Base-by-base conservation (phyloP, 2,888 invertebrate species). In the Yponomeuta cagnagella region DNA sequence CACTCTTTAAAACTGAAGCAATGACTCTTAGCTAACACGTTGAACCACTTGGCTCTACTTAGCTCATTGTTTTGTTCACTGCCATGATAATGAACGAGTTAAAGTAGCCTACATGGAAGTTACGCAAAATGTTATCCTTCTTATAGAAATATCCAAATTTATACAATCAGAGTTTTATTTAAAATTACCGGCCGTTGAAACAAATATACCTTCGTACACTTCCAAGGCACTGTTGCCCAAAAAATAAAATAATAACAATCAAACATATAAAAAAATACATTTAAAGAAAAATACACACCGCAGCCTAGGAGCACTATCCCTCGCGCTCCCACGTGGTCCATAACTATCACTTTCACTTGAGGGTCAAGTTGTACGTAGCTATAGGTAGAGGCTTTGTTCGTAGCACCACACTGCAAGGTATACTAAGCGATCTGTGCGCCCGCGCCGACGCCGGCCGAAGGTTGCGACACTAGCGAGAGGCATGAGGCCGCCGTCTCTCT, bases 321-420 rank as follows among this genome's bases (percentile, higher is more conserved):
- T 67, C 43, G 52, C 48, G n/a, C 70, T 81, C 74, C 52, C 79
- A 75, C 77, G 80, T 80, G 77, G 74, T 77, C 75, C 80, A 75
- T 75, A 79, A 90, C 90, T 88, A 80, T 87, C 90, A 90, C 90
- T 89, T 87, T 87, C 80, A 77, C 82, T 79, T 76, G 69, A 69
- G 58, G 52, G 63, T 70, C 70, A 70, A 70, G 70, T 70, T 3
- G 12, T 48, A 23, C 63, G 63, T 63, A 33, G 33, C 43, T 70
- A 65, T 65, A 70, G 65, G 9, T 48, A 43, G 65, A 43, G 23
- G 48, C 48, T 15, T 48, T 30, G 64, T 64, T 12, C 48, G 70
- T 43, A 58, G 6, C 33, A 31, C 8, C 65, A 65, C 23, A 33
- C 15, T 70, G 64, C 15, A 58, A 58, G 15, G 12, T 15, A 58